Base-by-base conservation (phyloP, 2,797 vertebrate genomes). In the Podargus strigoides region DNA sequence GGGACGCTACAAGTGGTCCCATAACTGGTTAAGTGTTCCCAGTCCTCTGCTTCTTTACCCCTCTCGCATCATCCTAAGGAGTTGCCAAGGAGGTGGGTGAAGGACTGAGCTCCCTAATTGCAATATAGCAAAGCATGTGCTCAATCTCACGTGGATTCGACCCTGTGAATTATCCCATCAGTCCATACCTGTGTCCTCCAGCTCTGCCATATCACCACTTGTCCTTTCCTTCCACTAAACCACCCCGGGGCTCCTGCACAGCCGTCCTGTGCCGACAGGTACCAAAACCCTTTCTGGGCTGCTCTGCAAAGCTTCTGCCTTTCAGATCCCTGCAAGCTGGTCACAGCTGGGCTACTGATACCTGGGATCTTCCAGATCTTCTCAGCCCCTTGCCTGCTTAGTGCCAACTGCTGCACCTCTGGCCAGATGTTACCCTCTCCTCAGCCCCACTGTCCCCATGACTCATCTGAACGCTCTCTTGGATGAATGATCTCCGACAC, bases 231-330 rank as follows among this genome's bases (percentile, higher is more conserved):
- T 34, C 36, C 37, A 32, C 36, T 55, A 6, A 73, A 24, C 26
- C 0, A 3, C 49, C 20, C 49, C 1, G 1, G 32, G 19, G 41
- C 44, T 69, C 62, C 52, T 44, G 20, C 0, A 0, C 68, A 8
- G 30, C 41, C 42, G 9, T 7, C 62, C 90, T 26, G 60, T 46
- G 2, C 64, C 4, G 0, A 14, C 44, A 49, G 44, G 5, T 22
- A 68, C 66, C 73, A 30, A 63, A 10, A 4, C 30, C 23, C 36
- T 59, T 23, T 9, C 50, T 14, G 36, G 17, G 60, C 72, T 59
- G 50, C 28, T 36, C 39, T 4, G 37, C 52, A 55, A 27, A 87
- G 85, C 37, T 3, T 2, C 58, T n/a, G 58, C 77, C 42, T 34
- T 39, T 32, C 2, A 2, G 58, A 41, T 52, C 47, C 73, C 79